Conservation (phyloP, 1,140 invertebrate species). For the Aricia agestis region DNA sequence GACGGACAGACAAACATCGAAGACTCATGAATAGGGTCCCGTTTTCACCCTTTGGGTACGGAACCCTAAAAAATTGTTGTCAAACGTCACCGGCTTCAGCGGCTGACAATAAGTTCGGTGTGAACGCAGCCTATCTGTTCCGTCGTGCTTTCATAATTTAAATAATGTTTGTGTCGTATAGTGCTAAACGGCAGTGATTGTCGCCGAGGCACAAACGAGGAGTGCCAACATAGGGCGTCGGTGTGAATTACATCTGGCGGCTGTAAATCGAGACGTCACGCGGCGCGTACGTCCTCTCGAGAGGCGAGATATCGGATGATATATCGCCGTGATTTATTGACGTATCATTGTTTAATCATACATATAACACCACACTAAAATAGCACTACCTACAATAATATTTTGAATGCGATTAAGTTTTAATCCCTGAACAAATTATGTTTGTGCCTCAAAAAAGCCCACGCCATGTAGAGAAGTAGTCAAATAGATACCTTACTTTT, state of each 20-base stretch:
- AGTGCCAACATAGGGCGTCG: slow-evolving; percentile 32
- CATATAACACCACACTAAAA: neutral
- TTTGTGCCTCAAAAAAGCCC: no score
- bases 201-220: slow-evolving; percentile 36
- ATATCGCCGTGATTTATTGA: slow-evolving; percentile 46
- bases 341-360: slow-evolving; percentile 23
- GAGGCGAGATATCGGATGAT: slow-evolving; percentile 53
- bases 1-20: no score
- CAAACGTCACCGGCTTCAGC: no score
- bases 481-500: no score
- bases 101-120: no score
- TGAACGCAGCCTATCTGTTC: neutral
- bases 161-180: slow-evolving; percentile 48
- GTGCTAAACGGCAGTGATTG: slow-evolving; percentile 39
- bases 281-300: slow-evolving; percentile 36
- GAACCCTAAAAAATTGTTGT: no score
- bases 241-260: slow-evolving; percentile 55
- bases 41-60: no score
- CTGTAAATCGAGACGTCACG: slow-evolving; percentile 57
- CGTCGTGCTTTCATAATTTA: slow-evolving; percentile 22
- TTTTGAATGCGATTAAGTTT: no score
- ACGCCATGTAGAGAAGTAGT: no score
- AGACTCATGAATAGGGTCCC: no score
- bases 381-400: neutral
- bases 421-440: no score